Base-by-base conservation (phyloP, 2,113 vertebrate species). In the Clarias gariepinus region DNA sequence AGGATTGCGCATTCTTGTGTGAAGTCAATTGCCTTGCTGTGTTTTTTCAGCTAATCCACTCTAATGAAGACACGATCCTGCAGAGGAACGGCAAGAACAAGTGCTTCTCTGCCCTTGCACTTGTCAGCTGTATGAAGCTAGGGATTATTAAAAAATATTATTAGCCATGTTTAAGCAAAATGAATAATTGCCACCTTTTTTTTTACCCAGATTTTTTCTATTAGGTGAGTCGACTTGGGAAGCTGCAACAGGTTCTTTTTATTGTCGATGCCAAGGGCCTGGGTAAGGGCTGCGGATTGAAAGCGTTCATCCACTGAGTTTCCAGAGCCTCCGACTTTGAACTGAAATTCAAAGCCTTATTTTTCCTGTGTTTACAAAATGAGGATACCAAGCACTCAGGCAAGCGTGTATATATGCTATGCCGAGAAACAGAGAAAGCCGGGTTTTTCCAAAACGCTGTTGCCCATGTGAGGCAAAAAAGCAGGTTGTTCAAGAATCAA, bases 331-430 rank as follows among this genome's bases (percentile, higher is more conserved):
- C 77, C 79, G 77, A 81, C 89, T 90, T 89, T 90, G 86, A 90
- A 90, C 86, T 87, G 77, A 86, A 86, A 86, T 71, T 89, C 89
- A 90, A 90, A 90, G 89, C 63, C 66, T 84, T 83, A 61, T 87
- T 89, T 83, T 87, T 71, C 55, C 85, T 85, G 81, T 87, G 89
- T 90, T 89, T 86, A 89, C 89, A 86, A 82, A 68, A 86, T 77
- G 47, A 86, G 74, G 64, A 79, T 80, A 83, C 83, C 87, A 83
- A 86, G 85, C 85, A 83, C 33, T 84, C 64, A 30, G 76, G 77
- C 64, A 25, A 78, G 73, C 58, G 84, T 81, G 74, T 80, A 71
- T 74, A 76, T 63, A 71, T 73, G 84, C 76, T 88, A 53, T 74
- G 84, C 85, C 60, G 77, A 82, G 69, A 87, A 86, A 66, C 80